Evolutionary conservation across 2,797 vertebrate genomes (phyloP).

Genomic region (Xenopus petersii): DNA sequence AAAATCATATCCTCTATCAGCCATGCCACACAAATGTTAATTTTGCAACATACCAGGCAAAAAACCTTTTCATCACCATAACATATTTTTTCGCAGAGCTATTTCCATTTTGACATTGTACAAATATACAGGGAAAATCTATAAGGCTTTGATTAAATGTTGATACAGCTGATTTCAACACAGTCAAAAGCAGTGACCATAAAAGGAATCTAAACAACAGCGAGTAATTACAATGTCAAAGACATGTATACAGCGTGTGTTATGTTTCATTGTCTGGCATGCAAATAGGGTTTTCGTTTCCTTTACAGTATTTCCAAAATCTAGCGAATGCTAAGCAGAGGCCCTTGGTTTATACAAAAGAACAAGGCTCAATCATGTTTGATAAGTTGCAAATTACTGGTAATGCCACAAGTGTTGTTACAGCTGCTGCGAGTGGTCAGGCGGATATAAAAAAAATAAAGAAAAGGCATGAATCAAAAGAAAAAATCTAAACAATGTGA

Average conservation of each 20-base stretch:
- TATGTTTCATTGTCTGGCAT: conserved; percentile 84
- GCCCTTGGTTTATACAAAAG: conserved; percentile 80
- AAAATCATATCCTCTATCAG: conserved; percentile 57
- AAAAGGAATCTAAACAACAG: conserved; percentile 81
- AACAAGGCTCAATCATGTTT: conserved; percentile 84
- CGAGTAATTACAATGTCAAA: conserved; percentile 81
- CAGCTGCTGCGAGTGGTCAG: conserved; percentile 76
- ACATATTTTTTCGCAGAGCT: conserved; percentile 69
- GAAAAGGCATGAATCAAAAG: conserved; percentile 76
- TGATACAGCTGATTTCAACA: conserved; percentile 84
- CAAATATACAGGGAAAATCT: conserved; percentile 80
- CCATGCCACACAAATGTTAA: conserved; percentile 59
- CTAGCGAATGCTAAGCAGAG: conserved; percentile 77
- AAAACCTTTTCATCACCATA: conserved; percentile 61
- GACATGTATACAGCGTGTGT: conserved; percentile 79
- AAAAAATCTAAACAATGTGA: conserved; percentile 75
- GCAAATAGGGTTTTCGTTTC: conserved; percentile 76
- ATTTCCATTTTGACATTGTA: conserved; percentile 78
- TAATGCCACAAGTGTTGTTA: conserved; percentile 81
- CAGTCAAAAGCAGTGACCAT: conserved; percentile 74
- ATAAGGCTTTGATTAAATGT: conserved; percentile 84
- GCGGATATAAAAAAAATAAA: conserved; percentile 75
- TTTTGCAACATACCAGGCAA: conserved; percentile 66
- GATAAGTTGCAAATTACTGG: conserved; percentile 84
- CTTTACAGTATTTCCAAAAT: conserved; percentile 79